These are phyloP conservation scores for Noctua janthe DNA, from an alignment of 2,888 invertebrate genomes.

Conservation along the genomic window DNA sequence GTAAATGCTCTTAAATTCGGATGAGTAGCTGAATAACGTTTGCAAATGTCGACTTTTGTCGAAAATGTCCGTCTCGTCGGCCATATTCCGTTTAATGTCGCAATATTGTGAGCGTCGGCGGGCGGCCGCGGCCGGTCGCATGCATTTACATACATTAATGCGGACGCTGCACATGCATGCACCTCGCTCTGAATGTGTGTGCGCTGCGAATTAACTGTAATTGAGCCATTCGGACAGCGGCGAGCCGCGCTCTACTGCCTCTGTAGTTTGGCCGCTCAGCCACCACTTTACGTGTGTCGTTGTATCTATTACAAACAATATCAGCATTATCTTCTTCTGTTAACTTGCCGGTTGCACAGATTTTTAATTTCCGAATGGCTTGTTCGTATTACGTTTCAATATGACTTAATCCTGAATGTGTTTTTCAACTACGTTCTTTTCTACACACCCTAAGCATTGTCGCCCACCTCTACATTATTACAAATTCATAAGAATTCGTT, in stretches of 20 bases:
- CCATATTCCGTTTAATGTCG: constrained; percentile 89
- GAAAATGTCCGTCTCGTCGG: constrained; percentile 87
- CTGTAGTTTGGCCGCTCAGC: constrained; percentile 77
- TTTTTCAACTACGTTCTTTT: constrained; percentile 7
- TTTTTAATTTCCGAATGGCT: constrained; percentile 19
- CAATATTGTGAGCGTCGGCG: constrained; percentile 88
- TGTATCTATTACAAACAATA: constrained; percentile 70
- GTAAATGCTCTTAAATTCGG: constrained; percentile 78
- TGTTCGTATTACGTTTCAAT: constrained; percentile 5
- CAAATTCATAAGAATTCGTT: constrained; percentile 66
- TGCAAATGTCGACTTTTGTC: constrained; percentile 88
- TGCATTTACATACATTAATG: constrained; percentile 90
- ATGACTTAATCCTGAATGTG: neutral
- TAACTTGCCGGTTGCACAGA: constrained; percentile 51
- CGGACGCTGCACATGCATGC: constrained; percentile 87
- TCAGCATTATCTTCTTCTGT: constrained; percentile 62
- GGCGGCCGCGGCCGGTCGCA: constrained; percentile 86
- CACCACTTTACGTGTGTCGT: constrained; percentile 69
- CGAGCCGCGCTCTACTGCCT: constrained; percentile 83
- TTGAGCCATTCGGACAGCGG: constrained; percentile 89
- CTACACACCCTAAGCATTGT: neutral
- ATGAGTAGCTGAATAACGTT: constrained; percentile 82
- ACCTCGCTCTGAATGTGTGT: constrained; percentile 87
- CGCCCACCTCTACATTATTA: constrained; percentile 27
- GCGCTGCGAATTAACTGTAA: constrained; percentile 90